phyloP scores from a whole-genome alignment of 2,113 vertebrate genomes.

The Ranitomeya variabilis region DNA sequence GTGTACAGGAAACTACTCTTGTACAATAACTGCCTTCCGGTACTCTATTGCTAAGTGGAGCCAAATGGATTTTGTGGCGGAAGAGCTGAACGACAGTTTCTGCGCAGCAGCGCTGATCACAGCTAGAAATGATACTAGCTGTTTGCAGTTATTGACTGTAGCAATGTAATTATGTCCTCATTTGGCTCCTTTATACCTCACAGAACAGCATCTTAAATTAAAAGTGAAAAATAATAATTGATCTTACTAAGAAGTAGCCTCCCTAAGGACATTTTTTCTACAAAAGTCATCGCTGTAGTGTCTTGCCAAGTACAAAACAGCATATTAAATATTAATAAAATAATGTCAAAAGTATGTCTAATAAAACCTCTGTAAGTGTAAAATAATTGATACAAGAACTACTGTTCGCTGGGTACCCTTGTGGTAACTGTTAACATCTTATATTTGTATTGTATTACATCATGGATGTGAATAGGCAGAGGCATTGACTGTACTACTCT shows the following conservation, averaged over 20 bases:
- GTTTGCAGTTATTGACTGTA: constrained; percentile 69
- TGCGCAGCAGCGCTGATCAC: constrained; percentile 69
- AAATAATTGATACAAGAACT: constrained; percentile 41
- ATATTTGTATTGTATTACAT: constrained; percentile 38
- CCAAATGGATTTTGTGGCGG: constrained; percentile 77
- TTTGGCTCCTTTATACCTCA: constrained; percentile 63
- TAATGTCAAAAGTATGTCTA: constrained; percentile 39
- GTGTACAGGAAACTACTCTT: constrained; percentile 84
- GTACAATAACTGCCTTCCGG: constrained; percentile 86
- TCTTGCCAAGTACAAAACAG: constrained; percentile 47
- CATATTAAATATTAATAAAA: constrained; percentile 56
- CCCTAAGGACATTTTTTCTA: constrained; percentile 41
- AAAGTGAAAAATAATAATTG: constrained; percentile 57
- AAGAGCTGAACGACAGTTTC: constrained; percentile 70
- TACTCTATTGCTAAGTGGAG: constrained; percentile 75
- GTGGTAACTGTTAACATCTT: constrained; percentile 33
- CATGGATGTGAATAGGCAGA: background rate
- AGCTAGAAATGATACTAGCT: constrained; percentile 69
- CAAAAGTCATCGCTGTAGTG: constrained; percentile 18
- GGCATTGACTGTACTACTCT: background rate
- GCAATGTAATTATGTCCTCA: constrained; percentile 72
- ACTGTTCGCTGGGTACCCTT: background rate
- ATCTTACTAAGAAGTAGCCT: constrained; percentile 49
- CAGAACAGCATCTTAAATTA: constrained; percentile 44
- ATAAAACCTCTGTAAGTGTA: constrained; percentile 40